phyloP scores from a whole-genome alignment of 2,888 invertebrate genomes.

The Sinotaia quadrata region DNA sequence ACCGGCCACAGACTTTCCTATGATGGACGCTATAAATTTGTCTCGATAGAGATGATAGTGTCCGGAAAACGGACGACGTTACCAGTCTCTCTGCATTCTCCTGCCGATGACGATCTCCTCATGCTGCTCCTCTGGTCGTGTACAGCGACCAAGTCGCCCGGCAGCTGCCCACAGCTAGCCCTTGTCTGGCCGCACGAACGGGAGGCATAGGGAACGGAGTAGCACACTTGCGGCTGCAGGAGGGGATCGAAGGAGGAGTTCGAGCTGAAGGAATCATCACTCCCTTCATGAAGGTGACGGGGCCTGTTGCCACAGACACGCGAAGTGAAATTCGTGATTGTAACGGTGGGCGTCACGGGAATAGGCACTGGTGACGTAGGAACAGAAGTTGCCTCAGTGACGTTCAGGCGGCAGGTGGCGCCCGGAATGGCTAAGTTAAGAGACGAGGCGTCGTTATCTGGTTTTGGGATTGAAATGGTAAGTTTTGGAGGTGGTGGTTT shows the following conservation, averaged over 20 bases:
- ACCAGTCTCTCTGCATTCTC: not conserved
- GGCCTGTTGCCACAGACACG: not conserved
- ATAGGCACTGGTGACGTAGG: constrained; percentile 40
- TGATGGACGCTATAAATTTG: constrained; percentile 20
- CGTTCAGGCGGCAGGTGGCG: not conserved
- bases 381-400: constrained; percentile 9
- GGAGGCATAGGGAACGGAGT: not conserved
- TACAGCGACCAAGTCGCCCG: not conserved
- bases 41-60: constrained; percentile 5
- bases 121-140: no score
- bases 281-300: constrained; percentile 19
- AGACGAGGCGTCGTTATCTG: constrained; percentile 1
- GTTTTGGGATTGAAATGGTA: constrained; percentile 22
- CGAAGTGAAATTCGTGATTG: constrained; percentile 35
- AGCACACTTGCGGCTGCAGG: constrained; percentile 2
- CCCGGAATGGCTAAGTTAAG: constrained; percentile 12
- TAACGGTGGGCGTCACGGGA: constrained; percentile 44
- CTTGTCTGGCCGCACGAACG: not conserved
- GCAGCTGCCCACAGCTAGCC: not conserved
- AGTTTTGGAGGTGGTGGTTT: constrained; percentile 4
- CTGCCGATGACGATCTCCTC: not conserved
- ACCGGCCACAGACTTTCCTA: not conserved
- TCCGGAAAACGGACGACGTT: constrained; percentile 1
- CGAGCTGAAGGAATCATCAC: constrained; percentile 38
- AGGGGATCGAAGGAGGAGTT: constrained; percentile 39